These are phyloP conservation scores for Lophius americanus DNA, from an alignment of 2,797 vertebrate species.

Conservation along the genomic window DNA sequence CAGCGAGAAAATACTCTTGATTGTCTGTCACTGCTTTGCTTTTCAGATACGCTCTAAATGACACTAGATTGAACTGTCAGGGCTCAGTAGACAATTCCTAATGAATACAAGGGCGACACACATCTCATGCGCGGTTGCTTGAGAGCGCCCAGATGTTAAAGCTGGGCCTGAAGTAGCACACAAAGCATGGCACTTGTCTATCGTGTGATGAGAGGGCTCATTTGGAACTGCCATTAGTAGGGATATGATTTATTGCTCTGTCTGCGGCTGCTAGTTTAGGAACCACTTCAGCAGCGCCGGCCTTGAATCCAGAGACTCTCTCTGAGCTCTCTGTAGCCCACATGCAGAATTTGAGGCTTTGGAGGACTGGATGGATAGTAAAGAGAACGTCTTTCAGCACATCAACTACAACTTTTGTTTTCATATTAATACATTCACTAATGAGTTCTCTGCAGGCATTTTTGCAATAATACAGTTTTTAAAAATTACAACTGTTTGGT, in stretches of 20 bases:
- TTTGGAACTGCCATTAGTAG: slow-evolving; percentile 88
- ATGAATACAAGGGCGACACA: slow-evolving; percentile 75
- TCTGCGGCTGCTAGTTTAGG: slow-evolving; percentile 50
- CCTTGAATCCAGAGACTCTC: slow-evolving; percentile 17
- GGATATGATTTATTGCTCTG: slow-evolving; percentile 88
- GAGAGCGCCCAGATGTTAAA: slow-evolving; percentile 84
- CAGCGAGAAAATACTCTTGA: slow-evolving; percentile 6
- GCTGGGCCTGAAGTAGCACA: slow-evolving; percentile 83
- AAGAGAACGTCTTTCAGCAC: slow-evolving; percentile 22
- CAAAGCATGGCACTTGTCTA: slow-evolving; percentile 87
- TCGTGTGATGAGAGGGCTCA: slow-evolving; percentile 86
- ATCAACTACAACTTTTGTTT: slow-evolving; percentile 17
- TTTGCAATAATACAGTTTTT: neutral
- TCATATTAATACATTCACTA: too few species aligned
- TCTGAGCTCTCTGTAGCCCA: slow-evolving; percentile 21
- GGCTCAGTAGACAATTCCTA: slow-evolving; percentile 74
- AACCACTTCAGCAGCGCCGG: slow-evolving; percentile 47
- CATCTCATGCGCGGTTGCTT: slow-evolving; percentile 70
- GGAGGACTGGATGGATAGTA: slow-evolving; percentile 14
- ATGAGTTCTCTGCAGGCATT: neutral
- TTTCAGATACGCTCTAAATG: slow-evolving; percentile 54
- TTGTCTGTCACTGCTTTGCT: slow-evolving; percentile 44
- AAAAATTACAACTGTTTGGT: too few species aligned
- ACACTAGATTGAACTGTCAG: slow-evolving; percentile 56
- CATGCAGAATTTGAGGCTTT: slow-evolving; percentile 23